Conservation (phyloP, 2,888 invertebrate genomes). For the Macropis europaea region DNA sequence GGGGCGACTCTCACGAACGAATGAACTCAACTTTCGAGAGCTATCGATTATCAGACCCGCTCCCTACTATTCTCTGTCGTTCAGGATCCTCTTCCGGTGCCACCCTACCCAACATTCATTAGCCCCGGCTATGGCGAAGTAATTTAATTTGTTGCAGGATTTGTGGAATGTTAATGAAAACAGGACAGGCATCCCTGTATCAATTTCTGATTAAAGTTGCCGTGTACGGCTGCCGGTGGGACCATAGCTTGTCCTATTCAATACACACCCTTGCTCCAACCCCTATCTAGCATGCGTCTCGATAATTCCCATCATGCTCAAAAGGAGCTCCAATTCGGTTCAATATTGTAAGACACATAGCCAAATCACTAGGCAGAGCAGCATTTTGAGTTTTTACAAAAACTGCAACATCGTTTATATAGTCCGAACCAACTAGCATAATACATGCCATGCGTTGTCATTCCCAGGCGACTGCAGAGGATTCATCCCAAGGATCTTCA, state of each 20-base stretch:
- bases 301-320: neutral
- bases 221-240: slow-evolving; percentile 9
- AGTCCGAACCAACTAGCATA: too few species aligned
- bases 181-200: slow-evolving; percentile 65
- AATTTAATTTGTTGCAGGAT: slow-evolving; percentile 78
- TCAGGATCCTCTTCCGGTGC: slow-evolving; percentile 46
- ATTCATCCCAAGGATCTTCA: too few species aligned
- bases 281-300: neutral
- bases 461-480: too few species aligned
- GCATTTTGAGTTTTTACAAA: too few species aligned
- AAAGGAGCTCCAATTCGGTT: neutral
- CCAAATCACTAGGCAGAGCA: too few species aligned
- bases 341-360: too few species aligned
- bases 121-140: slow-evolving; percentile 75
- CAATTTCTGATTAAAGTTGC: slow-evolving; percentile 73
- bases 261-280: neutral
- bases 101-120: slow-evolving; percentile 70
- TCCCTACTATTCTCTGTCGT: slow-evolving; percentile 40
- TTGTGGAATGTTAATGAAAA: slow-evolving; percentile 79
- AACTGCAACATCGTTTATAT: too few species aligned
- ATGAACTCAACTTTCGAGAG: slow-evolving; percentile 61
- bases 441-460: too few species aligned
- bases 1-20: slow-evolving; percentile 50
- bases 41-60: slow-evolving; percentile 70
- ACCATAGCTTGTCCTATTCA: slow-evolving; percentile 14